Evolutionary conservation across 2,113 vertebrate species (phyloP).

Genomic region (Budorcas taxicolor): DNA sequence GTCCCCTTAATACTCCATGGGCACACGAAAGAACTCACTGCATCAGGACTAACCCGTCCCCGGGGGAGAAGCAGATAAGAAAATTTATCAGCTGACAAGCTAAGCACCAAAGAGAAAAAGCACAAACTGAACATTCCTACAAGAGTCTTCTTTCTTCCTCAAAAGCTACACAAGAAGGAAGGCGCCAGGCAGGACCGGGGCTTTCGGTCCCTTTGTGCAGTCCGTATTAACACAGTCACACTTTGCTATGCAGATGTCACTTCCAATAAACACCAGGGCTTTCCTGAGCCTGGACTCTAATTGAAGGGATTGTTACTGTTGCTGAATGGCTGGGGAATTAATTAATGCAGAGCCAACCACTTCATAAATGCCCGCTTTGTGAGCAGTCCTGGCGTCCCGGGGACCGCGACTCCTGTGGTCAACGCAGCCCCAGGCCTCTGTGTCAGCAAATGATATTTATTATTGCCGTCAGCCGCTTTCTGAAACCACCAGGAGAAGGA

Average conservation of each 20-base stretch:
- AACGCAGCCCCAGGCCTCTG: slow-evolving; percentile 62
- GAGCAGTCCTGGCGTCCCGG: slow-evolving; percentile 56
- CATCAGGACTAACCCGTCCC: neutral
- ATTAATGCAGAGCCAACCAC: slow-evolving; percentile 79
- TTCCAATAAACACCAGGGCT: slow-evolving; percentile 76
- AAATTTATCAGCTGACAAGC: neutral
- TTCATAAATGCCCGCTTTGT: slow-evolving; percentile 82
- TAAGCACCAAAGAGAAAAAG: neutral
- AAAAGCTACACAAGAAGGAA: neutral
- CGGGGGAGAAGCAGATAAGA: neutral
- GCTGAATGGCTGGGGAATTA: slow-evolving; percentile 81
- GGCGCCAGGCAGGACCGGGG: neutral
- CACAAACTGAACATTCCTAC: neutral
- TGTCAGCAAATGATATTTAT: slow-evolving; percentile 75
- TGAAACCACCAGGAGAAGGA: neutral
- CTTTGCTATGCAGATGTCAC: slow-evolving; percentile 73
- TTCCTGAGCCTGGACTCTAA: slow-evolving; percentile 68
- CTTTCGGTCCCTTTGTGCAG: slow-evolving; percentile 25
- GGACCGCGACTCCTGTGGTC: slow-evolving; percentile 76
- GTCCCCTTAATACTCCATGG: neutral
- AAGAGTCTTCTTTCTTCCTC: slow-evolving; percentile 14
- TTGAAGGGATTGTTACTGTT: slow-evolving; percentile 78
- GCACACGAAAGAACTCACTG: neutral
- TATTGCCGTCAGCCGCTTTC: slow-evolving; percentile 48
- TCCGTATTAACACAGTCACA: slow-evolving; percentile 64